A percentile compares a stretch with the other conserved stretches of the same genome.
Conservation (phyloP, 2,797 vertebrate genomes). For the Lacerta bilineata region DNA sequence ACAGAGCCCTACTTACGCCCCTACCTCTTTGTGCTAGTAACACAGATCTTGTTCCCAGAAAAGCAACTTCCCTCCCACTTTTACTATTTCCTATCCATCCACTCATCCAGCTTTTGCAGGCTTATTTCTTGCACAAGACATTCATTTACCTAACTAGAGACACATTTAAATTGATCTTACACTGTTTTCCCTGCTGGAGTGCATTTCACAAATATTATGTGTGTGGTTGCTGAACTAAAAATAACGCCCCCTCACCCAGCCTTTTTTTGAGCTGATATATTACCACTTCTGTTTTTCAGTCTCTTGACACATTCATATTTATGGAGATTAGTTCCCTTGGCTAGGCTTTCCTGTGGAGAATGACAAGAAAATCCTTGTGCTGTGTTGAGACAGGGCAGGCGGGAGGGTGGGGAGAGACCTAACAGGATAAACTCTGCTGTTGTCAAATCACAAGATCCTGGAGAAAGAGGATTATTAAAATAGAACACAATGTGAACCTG, state of each 20-base stretch:
- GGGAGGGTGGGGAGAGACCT: not conserved
- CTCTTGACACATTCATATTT: conserved; percentile 62
- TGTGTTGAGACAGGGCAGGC: not conserved
- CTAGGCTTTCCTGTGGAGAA: conserved; percentile 53
- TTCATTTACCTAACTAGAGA: conserved; percentile 33
- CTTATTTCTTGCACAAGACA: conserved; percentile 56
- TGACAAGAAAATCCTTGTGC: conserved; percentile 70
- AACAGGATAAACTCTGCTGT: conserved; percentile 60
- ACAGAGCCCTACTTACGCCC: not conserved
- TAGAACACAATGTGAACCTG: conserved; percentile 61
- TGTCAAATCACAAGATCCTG: conserved; percentile 62
- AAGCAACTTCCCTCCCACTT: not conserved
- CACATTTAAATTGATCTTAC: conserved; percentile 27
- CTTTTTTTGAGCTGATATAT: conserved; percentile 55
- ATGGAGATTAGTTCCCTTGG: conserved; percentile 66
- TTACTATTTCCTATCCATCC: not conserved
- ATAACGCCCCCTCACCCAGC: conserved; percentile 36
- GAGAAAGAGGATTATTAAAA: conserved; percentile 74
- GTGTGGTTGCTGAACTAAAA: conserved; percentile 13
- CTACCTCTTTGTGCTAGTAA: not conserved
- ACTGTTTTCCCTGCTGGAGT: not conserved
- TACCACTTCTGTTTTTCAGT: conserved; percentile 64
- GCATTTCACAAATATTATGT: conserved; percentile 59
- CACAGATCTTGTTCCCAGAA: not conserved
- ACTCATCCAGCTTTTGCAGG: conserved; percentile 41